Base-by-base conservation (phyloP, 2,888 invertebrate species). In the Synanthedon tipuliformis region DNA sequence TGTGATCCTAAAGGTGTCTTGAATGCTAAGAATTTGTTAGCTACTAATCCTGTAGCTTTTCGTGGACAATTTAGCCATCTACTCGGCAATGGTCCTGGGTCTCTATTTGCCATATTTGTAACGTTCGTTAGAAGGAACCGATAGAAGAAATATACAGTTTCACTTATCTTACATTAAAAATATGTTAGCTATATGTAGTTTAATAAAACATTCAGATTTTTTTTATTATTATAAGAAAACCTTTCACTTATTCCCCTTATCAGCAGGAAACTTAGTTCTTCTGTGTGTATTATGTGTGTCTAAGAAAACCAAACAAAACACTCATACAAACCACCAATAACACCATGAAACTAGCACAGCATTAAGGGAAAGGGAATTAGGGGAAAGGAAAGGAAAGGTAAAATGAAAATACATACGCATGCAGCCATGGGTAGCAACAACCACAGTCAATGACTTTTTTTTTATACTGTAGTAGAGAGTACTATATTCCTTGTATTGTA, bases 51-150 rank as follows among this genome's bases (percentile, higher is more conserved):
- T 40, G 89, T 84, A 23, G 95, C 90, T 79, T 95, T 96, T 62
- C 95, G 89, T 52, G 97, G 97, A 75, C 97, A 97, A 59, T 92
- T 90, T 13, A 96, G 84, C 97, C 97, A 97, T 60, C 96, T 91
- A 63, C 92, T 91, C 12, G 96, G 96, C 55, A 96, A 84, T n/a
- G 93, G 92, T 18, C 93, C 85, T 11, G 85, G 69, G 62, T 84
- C 81, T 60, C 73, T 73, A 57, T 75, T 71, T 50, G 84, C 70
- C 86, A 87, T 86, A 13, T 15, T 51, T 45, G 4, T 5, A 45
- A 41, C 13, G 41, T 41, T 41, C 13, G 41, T 41, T 41, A 13
- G n/a, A 45, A 45, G 34, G 34, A 34, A 34, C 2, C 34, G 34
- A 45, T 45, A 45, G n/a, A 1, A 13, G 45, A 13, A 45, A 45